phyloP scores from a whole-genome alignment of 2,888 invertebrate genomes.

The Lasioglossum calceatum region DNA sequence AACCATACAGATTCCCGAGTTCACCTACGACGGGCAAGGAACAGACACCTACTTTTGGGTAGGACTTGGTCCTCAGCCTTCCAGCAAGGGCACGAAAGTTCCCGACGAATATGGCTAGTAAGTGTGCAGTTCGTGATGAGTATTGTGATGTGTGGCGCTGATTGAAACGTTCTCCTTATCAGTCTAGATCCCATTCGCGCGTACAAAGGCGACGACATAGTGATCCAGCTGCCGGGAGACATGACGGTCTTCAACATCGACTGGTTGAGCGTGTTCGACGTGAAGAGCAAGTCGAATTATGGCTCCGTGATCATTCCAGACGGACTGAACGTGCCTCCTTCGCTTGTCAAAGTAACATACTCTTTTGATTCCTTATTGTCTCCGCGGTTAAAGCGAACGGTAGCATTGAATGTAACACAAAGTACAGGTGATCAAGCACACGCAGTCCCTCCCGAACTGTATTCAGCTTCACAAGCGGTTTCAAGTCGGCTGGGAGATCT shows the following conservation, averaged over 20 bases:
- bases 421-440: slow-evolving; percentile 83
- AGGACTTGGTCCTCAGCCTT: slow-evolving; percentile 95
- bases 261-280: slow-evolving; percentile 94
- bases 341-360: slow-evolving; percentile 87
- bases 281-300: slow-evolving; percentile 88
- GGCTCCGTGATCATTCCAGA: slow-evolving; percentile 92
- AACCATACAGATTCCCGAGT: slow-evolving; percentile 91
- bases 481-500: slow-evolving; percentile 95
- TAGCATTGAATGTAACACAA: slow-evolving; percentile 29
- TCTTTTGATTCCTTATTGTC: slow-evolving; percentile 2
- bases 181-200: slow-evolving; percentile 92
- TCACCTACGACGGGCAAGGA: slow-evolving; percentile 92
- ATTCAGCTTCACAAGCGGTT: slow-evolving; percentile 93
- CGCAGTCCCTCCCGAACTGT: slow-evolving; percentile 92
- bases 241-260: slow-evolving; percentile 92
- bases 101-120: slow-evolving; percentile 97
- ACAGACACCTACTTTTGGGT: slow-evolving; percentile 94
- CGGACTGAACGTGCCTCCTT: slow-evolving; percentile 94
- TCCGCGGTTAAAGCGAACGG: not conserved
- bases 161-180: slow-evolving; percentile 17
- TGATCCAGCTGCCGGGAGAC: slow-evolving; percentile 92
- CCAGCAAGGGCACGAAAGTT: slow-evolving; percentile 91
- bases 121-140: slow-evolving; percentile 84
- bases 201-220: slow-evolving; percentile 91
- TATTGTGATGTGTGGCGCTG: not conserved